Evolutionary conservation across 2,888 invertebrate species (phyloP), one percentile per base, ranked within the genome.

Genomic region (Chrysomela aeneicollis): DNA sequence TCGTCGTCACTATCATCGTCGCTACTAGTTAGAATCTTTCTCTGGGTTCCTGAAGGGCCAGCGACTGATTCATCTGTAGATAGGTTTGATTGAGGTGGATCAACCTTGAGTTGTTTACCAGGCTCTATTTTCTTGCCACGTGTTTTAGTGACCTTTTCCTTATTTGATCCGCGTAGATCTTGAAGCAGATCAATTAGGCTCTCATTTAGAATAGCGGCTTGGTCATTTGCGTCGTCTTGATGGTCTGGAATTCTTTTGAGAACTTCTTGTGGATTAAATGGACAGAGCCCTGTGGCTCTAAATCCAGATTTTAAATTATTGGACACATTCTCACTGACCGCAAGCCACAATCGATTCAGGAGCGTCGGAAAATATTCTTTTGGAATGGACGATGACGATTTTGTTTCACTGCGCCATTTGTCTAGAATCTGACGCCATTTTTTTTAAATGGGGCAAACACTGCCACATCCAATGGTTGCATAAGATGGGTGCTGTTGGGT

Each of bases 401-500:
- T 58, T 47, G 55, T 50, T 53, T 70, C 67, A 54, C 61, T 67
- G 61, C 71, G 70, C 63, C 70, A 67, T 9, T 3, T 15, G 22
- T 69, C 69, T 22, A 68, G 47, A 63, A 66, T 53, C 46, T n/a
- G 49, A 19, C 68, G 15, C 67, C 67, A 67, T 21, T 63, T 64
- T 52, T 55, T 52, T 53, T 68, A 66, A 55, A 68, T 63, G 15
- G 67, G 61, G 1, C 35, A 70, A 49, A 49, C 18, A 18, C 51
- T 50, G 59, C 21, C n/a, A 69, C 71, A 51, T 66, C 68, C 9
- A 61, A 53, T 18, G 65, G 65, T 57, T 70, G 65, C 46, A 59
- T 66, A 17, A 71, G 58, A 57, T 71, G 67, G 17, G 67, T 72
- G n/a, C 66, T 49, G 52, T 72, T 69, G 15, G 66, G 35, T 53